Percentiles rank a stretch among this genome's conserved stretches.
Evolutionary conservation across 2,113 vertebrate genomes (phyloP).

Genomic region (Platysternon megacephalum): DNA sequence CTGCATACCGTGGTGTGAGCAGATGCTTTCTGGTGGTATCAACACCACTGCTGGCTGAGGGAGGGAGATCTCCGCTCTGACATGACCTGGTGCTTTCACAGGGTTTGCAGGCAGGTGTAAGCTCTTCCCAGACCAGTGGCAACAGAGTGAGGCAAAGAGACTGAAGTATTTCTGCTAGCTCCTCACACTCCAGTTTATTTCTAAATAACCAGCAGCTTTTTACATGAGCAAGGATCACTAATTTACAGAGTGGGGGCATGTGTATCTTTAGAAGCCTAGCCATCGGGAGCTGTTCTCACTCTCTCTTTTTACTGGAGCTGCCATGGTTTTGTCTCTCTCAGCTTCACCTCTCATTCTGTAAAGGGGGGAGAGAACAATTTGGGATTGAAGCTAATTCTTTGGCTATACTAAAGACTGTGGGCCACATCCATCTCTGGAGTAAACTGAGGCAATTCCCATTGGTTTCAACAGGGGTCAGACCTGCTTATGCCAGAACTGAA

Average conservation of each 20-base stretch:
- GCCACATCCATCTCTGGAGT: background rate
- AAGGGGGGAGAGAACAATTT: conserved; percentile 7
- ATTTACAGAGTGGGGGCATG: background rate
- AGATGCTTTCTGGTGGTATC: background rate
- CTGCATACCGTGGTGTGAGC: background rate
- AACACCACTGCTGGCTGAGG: conserved; percentile 13
- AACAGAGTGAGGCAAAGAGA: background rate
- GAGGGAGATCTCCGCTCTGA: conserved; percentile 11
- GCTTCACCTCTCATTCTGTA: background rate
- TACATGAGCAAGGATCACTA: background rate
- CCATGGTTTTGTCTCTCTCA: background rate
- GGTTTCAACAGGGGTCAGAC: background rate
- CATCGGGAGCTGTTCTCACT: conserved; percentile 3
- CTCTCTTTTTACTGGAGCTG: background rate
- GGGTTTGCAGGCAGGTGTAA: background rate
- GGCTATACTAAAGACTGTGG: background rate
- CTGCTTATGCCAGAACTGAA: background rate
- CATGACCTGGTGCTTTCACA: background rate
- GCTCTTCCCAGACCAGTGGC: background rate
- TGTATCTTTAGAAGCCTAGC: background rate
- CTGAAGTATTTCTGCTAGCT: background rate
- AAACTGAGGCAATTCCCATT: background rate
- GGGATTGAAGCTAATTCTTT: background rate
- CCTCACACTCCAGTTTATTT: background rate
- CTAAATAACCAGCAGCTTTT: background rate